Evolutionary conservation across 2,113 vertebrate genomes (phyloP).

Genomic region (Poeciliopsis turrubarensis): DNA sequence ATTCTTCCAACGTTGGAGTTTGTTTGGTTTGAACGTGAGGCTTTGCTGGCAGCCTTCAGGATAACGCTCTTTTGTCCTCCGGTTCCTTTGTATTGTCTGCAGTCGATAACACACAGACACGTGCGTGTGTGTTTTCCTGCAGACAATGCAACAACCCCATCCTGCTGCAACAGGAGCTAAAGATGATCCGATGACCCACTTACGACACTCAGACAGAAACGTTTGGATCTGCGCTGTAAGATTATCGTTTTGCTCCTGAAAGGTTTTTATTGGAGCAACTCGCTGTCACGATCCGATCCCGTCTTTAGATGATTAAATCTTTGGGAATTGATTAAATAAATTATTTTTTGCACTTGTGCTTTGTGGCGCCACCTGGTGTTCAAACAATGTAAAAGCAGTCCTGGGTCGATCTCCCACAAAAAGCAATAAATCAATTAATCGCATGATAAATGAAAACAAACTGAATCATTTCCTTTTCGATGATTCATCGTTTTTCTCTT

Average conservation of each 20-base stretch:
- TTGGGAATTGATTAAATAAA: background rate
- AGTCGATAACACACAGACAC: conserved; percentile 72
- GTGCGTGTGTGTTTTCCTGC: conserved; percentile 44
- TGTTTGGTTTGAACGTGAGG: conserved; percentile 27
- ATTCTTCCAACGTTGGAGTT: conserved; percentile 11
- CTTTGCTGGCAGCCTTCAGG: conserved; percentile 45
- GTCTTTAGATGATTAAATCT: background rate
- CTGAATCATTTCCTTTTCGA: too few species aligned
- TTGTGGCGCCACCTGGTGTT: background rate
- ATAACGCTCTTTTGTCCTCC: conserved; percentile 72
- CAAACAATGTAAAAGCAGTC: background rate
- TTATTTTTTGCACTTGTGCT: background rate
- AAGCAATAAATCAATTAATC: too few species aligned
- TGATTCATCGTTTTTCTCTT: too few species aligned
- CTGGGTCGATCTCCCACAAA: too few species aligned
- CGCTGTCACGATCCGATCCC: background rate
- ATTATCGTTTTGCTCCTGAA: background rate
- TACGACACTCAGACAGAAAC: background rate
- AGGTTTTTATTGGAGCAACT: background rate
- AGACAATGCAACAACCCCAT: conserved; percentile 64
- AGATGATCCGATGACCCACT: conserved; percentile 54
- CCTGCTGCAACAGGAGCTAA: conserved; percentile 41
- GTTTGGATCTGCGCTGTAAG: background rate
- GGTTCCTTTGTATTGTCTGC: conserved; percentile 78
- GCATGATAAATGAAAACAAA: too few species aligned